Conservation (phyloP, 2,888 invertebrate species). For the Pheosia tremula region DNA sequence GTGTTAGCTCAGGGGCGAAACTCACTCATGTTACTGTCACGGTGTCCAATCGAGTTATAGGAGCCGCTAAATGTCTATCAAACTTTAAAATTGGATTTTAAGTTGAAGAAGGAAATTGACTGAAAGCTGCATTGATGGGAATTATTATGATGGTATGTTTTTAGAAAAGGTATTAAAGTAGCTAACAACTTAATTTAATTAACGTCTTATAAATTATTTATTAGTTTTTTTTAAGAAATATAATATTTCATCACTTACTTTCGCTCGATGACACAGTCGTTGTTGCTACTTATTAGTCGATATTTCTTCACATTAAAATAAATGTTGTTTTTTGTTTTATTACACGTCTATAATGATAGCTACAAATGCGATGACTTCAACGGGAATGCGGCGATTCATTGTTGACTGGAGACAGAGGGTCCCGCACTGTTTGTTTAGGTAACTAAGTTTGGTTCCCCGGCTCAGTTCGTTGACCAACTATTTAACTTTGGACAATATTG, state of each 20-base stretch:
- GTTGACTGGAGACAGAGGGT: conserved; percentile 63
- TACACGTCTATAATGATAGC: too few species aligned
- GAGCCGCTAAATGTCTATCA: conserved; percentile 36
- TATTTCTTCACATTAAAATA: too few species aligned
- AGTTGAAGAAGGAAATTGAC: conserved; percentile 7
- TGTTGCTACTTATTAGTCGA: too few species aligned
- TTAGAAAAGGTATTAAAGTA: too few species aligned
- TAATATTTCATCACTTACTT: too few species aligned
- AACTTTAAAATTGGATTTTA: conserved; percentile 35
- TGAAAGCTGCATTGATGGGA: too few species aligned
- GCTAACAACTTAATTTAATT: too few species aligned
- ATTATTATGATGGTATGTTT: too few species aligned
- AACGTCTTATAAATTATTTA: too few species aligned
- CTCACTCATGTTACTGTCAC: conserved; percentile 65
- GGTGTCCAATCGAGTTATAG: conserved; percentile 51
- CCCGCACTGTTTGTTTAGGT: conserved; percentile 75
- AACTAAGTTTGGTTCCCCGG: conserved; percentile 70
- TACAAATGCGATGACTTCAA: conserved; percentile 40
- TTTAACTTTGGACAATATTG: conserved; percentile 71
- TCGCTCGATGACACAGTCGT: too few species aligned
- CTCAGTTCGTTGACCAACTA: conserved; percentile 71
- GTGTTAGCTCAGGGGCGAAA: conserved; percentile 35
- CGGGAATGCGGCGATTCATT: conserved; percentile 46
- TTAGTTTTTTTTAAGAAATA: too few species aligned
- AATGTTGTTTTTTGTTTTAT: too few species aligned